Percentiles rank a stretch among this genome's conserved stretches.
Conservation (phyloP, 23 tunicate species). For the Clavelina lepadiformis region DNA sequence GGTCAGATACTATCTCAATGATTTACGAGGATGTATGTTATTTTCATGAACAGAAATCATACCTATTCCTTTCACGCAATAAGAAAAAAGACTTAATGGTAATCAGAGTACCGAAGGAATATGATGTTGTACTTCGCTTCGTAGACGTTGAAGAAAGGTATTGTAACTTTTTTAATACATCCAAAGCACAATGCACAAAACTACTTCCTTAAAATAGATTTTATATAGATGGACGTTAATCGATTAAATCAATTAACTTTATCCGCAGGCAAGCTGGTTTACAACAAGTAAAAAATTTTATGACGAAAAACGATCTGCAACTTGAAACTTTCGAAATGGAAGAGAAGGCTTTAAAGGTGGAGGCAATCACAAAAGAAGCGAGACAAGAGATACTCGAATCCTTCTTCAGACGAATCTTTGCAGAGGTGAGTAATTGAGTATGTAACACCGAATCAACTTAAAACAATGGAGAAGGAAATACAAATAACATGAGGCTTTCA, state of each 20-base stretch:
- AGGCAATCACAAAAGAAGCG: conserved; percentile 78
- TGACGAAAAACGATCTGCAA: conserved; percentile 19
- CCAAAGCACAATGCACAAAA: no score
- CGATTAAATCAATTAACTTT: no score
- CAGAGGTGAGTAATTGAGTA: conserved; percentile 39
- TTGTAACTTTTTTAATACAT: no score
- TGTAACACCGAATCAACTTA: no score
- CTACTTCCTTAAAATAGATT: no score
- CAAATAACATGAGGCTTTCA: background rate
- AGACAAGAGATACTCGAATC: conserved; percentile 63
- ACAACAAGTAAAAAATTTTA: conserved; percentile 31
- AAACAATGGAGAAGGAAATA: no score
- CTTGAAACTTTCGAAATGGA: conserved; percentile 63
- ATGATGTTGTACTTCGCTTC: conserved; percentile 75
- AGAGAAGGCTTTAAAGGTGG: conserved; percentile 37
- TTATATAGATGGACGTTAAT: no score
- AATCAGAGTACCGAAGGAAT: conserved; percentile 84
- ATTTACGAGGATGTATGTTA: no score
- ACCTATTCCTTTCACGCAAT: conserved; percentile 52
- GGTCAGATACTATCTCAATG: no score
- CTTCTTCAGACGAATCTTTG: conserved; percentile 61
- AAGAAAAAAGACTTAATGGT: conserved; percentile 66
- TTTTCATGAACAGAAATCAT: conserved; percentile 84
- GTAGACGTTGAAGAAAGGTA: conserved; percentile 50
- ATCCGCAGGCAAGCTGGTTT: conserved; percentile 5